These are phyloP conservation scores for Leptocoma aspasia DNA, from an alignment of 2,113 vertebrate genomes.

Conservation along the genomic window DNA sequence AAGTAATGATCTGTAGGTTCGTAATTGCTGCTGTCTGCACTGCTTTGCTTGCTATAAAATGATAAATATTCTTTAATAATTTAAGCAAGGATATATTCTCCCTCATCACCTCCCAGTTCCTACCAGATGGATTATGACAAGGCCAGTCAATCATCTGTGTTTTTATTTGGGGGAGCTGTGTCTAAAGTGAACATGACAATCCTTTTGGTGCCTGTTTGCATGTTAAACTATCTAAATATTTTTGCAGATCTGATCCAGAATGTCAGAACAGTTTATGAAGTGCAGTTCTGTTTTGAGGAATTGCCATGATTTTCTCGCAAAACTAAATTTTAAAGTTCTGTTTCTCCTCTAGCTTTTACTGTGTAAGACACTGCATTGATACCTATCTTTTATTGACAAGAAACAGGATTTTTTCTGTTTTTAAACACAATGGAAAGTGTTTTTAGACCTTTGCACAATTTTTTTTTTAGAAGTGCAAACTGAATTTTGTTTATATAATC, in stretches of 20 bases:
- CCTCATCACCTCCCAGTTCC: background rate
- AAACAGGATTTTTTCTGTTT: background rate
- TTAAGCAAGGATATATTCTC: background rate
- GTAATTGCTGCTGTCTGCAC: background rate
- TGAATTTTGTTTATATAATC: background rate
- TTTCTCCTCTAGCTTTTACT: background rate
- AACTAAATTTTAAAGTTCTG: background rate
- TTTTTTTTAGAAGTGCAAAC: background rate
- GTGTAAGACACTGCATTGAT: background rate
- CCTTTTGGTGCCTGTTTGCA: background rate
- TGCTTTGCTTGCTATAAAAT: background rate
- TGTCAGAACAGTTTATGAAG: background rate
- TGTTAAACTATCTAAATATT: slow-evolving; percentile 7
- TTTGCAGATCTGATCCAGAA: background rate
- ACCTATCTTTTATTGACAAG: background rate
- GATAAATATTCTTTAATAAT: background rate
- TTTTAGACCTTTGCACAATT: background rate
- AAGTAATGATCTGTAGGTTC: background rate
- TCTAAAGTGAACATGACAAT: background rate
- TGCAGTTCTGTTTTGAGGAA: background rate
- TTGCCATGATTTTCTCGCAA: background rate
- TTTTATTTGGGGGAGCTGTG: background rate
- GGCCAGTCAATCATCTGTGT: background rate
- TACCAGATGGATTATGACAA: background rate
- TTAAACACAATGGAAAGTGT: background rate